Evolutionary conservation across 1,140 invertebrate genomes (phyloP), one percentile per base, ranked within the genome.

Genomic region (Bombus haemorrhoidalis): DNA sequence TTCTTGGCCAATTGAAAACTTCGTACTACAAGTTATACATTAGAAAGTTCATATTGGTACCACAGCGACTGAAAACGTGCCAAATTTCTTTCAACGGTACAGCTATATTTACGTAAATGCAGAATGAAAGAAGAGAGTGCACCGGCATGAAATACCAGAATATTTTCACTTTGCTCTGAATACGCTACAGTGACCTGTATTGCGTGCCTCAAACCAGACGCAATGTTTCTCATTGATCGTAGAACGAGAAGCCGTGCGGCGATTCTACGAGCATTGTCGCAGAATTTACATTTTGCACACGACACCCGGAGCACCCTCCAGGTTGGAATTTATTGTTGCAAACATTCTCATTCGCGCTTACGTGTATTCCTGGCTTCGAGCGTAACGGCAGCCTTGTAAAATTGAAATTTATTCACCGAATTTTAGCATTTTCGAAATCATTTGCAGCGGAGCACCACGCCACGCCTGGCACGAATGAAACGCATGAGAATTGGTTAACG

Each of bases 211-310:
- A 68, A 37, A 57, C 64, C 37, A 6, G 28, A 80, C 69, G 79
- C 47, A 62, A 69, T 62, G 39, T 25, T 22, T 59, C 37, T 43
- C 76, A 75, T 81, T 64, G 13, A 41, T 10, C 39, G 13, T 10
- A 8, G 34, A 28, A 81, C 47, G 15, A 76, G 64, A 43, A 34
- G 18, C 2, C 9, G 25, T 1, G 25, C 47, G 34, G 66, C 53
- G 59, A 34, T 77, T 77, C 37, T n/a, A 57, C 41, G n/a, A 47
- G 66, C n/a, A 78, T 41, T 62, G n/a, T 39, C 8, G 28, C 32
- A 15, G 64, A 87, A 89, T 89, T 87, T 87, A 72, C 80, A 87
- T 86, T 81, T 81, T 37, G 18, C n/a, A 28, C 72, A 13, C 62
- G 41, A 47, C 4, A 10, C 10, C 28, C 8, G 4, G 18, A 47